Evolutionary conservation across 64 coral and sea anemone genomes (phyloP).

Genomic region (Montipora efflorescens): DNA sequence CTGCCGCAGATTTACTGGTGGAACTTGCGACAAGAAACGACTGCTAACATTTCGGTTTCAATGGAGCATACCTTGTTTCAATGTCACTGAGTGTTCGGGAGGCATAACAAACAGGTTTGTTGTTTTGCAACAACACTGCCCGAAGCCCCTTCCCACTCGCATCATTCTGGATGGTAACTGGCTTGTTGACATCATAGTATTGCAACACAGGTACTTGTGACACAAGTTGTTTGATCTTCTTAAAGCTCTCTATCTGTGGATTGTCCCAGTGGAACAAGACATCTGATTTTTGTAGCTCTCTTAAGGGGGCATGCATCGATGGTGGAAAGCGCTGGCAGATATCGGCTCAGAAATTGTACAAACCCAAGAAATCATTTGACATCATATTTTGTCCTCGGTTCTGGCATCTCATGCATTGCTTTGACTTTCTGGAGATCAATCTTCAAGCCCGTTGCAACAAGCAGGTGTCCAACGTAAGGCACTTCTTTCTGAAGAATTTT

Average conservation of each 20-base stretch:
- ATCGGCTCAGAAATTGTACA: too few relatives aligned
- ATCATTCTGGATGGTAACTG: slow-evolving; percentile 11
- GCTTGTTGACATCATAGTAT: slow-evolving; percentile 29
- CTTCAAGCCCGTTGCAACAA: too few relatives aligned
- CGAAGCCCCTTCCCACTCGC: slow-evolving; percentile 8
- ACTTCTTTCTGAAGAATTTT: too few relatives aligned
- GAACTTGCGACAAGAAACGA: neutral
- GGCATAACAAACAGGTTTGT: slow-evolving; percentile 1
- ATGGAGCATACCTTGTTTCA: neutral
- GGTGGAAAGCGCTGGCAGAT: too few relatives aligned
- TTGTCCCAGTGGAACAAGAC: slow-evolving; percentile 20
- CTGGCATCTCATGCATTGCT: too few relatives aligned
- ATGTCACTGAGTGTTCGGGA: neutral
- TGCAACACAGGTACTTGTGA: slow-evolving; percentile 15
- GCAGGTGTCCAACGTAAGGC: too few relatives aligned
- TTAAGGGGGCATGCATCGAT: too few relatives aligned
- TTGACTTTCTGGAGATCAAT: too few relatives aligned
- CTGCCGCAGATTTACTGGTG: neutral
- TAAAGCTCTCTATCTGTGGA: neutral
- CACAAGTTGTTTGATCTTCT: slow-evolving; percentile 27
- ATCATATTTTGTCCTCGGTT: slow-evolving; percentile 41
- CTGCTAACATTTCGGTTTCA: neutral
- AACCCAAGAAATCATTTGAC: slow-evolving; percentile 47
- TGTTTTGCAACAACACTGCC: neutral
- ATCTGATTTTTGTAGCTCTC: too few relatives aligned